Evolutionary conservation across 2,797 vertebrate genomes (phyloP), one percentile per base, ranked within the genome.

Genomic region (Buceros bicornis): DNA sequence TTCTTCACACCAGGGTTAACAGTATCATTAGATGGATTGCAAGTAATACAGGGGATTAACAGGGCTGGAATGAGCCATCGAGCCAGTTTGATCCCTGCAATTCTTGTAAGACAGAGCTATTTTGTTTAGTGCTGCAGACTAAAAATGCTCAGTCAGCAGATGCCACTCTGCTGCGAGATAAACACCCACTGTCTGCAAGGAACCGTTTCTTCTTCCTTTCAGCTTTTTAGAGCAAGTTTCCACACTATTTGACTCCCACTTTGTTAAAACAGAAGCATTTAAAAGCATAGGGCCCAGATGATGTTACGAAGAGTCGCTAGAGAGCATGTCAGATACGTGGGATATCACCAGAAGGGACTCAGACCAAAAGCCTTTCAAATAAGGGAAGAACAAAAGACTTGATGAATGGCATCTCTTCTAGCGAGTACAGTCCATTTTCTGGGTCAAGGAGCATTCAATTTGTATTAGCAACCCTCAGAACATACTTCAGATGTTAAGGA

Each of bases 281-380:
- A 13, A 69, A 67, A 1, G 6, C 19, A 50, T 3, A 28, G 14
- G 8, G 26, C 6, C 20, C 11, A 60, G 43, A 53, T 8, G 48
- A 47, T 16, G 20, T 16, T 78, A 28, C 22, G n/a, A 35, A 60
- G 11, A 66, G 83, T 74, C 81, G 57, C 48, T 18, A 43, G 19
- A 79, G 47, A 92, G 11, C 16, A 24, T 11, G 25, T 76, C 66
- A 93, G 64, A 62, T 89, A 56, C 29, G 20, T 11, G 26, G 31
- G 33, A 31, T 56, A 18, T 58, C 58, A 89, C 22, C 43, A 48
- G 61, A 78, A 76, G 56, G 87, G 62, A 85, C n/a, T 74, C 28
- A 20, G 53, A 90, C 45, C 82, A 95, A 92, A 93, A 94, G 26
- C 2, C 2, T 67, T 91, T 93, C 93, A 95, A 93, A 87, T 71